phyloP scores from a whole-genome alignment of 1,140 invertebrate species.

The Cotesia typhae region DNA sequence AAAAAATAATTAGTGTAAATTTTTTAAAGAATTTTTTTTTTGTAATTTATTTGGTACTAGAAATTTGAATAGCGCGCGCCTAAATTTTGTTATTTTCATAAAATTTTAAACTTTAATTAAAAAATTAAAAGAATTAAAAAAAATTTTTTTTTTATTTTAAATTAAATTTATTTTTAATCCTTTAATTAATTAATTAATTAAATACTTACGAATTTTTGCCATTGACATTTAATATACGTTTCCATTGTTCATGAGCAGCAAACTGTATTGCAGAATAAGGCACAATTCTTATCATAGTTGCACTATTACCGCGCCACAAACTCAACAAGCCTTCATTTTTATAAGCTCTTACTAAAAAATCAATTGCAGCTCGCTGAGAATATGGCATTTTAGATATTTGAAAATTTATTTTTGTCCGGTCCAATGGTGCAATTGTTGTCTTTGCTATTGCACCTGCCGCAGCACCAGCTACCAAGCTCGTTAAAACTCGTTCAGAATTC shows the following conservation, averaged over 20 bases:
- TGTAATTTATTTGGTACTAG: no score
- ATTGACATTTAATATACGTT: slow-evolving; percentile 80
- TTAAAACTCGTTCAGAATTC: slow-evolving; percentile 70
- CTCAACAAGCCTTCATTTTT: slow-evolving; percentile 80
- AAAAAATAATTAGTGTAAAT: no score
- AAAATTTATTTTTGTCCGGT: slow-evolving; percentile 98
- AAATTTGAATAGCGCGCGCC: no score
- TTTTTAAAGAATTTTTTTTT: no score
- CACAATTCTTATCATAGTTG: slow-evolving; percentile 95
- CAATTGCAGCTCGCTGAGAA: slow-evolving; percentile 78
- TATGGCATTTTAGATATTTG: slow-evolving; percentile 86
- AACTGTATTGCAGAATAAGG: slow-evolving; percentile 99
- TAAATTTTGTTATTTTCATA: no score
- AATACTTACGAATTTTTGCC: slow-evolving; percentile 69
- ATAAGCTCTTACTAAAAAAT: slow-evolving; percentile 79
- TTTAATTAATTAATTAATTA: not conserved
- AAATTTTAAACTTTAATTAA: no score
- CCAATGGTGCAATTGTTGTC: slow-evolving; percentile 94
- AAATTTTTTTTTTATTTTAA: no score
- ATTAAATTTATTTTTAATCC: no score
- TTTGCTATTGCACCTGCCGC: slow-evolving; percentile 94
- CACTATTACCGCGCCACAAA: slow-evolving; percentile 97
- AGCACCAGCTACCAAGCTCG: slow-evolving; percentile 82
- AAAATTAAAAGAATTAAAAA: no score
- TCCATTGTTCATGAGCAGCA: slow-evolving; percentile 96